Conservation (phyloP, 2,888 invertebrate genomes). For the Sinelater perroti region DNA sequence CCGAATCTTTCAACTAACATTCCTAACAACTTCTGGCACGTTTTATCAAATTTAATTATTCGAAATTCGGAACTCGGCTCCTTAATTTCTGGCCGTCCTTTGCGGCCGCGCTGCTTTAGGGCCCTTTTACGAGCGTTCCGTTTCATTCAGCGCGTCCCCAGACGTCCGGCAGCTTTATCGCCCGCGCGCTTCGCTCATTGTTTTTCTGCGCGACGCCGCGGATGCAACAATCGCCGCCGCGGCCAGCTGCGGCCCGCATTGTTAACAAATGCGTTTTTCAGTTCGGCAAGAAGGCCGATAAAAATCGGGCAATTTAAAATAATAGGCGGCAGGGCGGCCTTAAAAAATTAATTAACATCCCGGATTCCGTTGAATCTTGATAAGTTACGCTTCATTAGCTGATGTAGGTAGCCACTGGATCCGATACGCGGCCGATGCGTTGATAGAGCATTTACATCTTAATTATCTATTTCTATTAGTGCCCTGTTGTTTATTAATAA, state of each 20-base stretch:
- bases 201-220: too few relatives aligned
- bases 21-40: slow-evolving; percentile 49
- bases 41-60: slow-evolving; percentile 54
- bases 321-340: not conserved
- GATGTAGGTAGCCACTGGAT: slow-evolving; percentile 4
- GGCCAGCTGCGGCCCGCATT: too few relatives aligned
- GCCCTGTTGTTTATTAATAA: not conserved
- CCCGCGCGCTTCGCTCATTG: too few relatives aligned
- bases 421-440: not conserved
- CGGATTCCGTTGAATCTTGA: slow-evolving; percentile 9
- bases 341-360: slow-evolving; percentile 14
- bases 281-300: too few relatives aligned
- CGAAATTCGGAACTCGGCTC: slow-evolving; percentile 50
- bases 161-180: too few relatives aligned
- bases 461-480: slow-evolving; percentile 3
- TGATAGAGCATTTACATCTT: slow-evolving; percentile 10
- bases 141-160: slow-evolving; percentile 31
- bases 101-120: slow-evolving; percentile 40
- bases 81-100: slow-evolving; percentile 45
- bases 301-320: not conserved
- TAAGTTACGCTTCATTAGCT: slow-evolving; percentile 7
- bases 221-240: too few relatives aligned
- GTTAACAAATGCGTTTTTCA: too few relatives aligned
- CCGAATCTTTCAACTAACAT: slow-evolving; percentile 49
- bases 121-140: slow-evolving; percentile 31